Conservation (phyloP, 2,888 invertebrate species). For the Elegia similella region DNA sequence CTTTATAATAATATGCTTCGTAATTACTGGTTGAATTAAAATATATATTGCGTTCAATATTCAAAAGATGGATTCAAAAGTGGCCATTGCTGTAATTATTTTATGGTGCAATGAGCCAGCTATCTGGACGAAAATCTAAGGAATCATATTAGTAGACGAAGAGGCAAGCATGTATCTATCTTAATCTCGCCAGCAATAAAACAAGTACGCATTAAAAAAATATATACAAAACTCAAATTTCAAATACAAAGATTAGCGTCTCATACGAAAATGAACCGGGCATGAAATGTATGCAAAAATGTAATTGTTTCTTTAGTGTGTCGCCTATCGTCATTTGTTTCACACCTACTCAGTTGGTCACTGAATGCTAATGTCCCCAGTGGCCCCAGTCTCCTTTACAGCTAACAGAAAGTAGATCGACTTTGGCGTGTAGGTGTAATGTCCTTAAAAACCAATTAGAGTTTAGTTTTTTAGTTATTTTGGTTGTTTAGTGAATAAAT, state of each 20-base stretch:
- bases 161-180: too few relatives aligned
- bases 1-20: too few relatives aligned
- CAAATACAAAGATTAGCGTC: not conserved
- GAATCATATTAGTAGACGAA: too few relatives aligned
- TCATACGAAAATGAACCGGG: not conserved
- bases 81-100: too few relatives aligned
- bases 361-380: conserved; percentile 8
- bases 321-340: not conserved
- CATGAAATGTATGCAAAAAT: conserved; percentile 1
- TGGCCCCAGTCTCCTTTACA: conserved; percentile 3
- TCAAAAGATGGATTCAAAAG: too few relatives aligned
- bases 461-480: not conserved
- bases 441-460: conserved; percentile 8
- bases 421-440: conserved; percentile 8
- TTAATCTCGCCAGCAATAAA: too few relatives aligned
- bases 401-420: conserved; percentile 8
- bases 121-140: too few relatives aligned
- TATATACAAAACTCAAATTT: not conserved
- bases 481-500: too few relatives aligned
- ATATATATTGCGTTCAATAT: too few relatives aligned
- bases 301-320: not conserved
- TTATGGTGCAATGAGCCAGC: too few relatives aligned
- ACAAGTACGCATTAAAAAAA: not conserved
- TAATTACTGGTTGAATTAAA: too few relatives aligned
- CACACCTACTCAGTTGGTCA: conserved; percentile 7